A percentile compares a stretch with the other conserved stretches of the same genome.
phyloP scores from a whole-genome alignment of 2,888 invertebrate genomes.

The Ypsolopha sequella region DNA sequence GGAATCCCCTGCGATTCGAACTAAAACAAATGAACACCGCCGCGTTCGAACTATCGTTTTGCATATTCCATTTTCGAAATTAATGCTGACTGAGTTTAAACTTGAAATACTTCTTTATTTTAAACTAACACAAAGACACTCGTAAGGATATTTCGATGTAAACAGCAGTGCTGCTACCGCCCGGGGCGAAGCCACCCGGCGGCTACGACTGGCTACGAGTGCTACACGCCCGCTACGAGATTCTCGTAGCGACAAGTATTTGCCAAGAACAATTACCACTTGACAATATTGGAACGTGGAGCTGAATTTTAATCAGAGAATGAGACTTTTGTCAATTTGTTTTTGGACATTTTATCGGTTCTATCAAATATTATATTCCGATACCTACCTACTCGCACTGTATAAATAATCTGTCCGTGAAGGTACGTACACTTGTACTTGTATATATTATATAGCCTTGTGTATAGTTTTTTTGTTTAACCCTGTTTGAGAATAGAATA shows the following conservation, averaged over 20 bases:
- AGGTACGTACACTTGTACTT: too few relatives aligned
- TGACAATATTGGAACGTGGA: constrained; percentile 5
- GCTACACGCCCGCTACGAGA: background rate
- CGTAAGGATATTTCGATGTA: too few relatives aligned
- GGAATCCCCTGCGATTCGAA: background rate
- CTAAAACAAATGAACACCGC: background rate
- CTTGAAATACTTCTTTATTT: too few relatives aligned
- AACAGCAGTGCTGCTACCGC: background rate
- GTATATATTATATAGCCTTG: too few relatives aligned
- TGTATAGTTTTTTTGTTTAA: too few relatives aligned
- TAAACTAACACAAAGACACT: too few relatives aligned
- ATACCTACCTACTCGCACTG: too few relatives aligned
- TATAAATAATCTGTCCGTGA: too few relatives aligned
- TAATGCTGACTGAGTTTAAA: too few relatives aligned
- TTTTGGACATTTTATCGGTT: constrained; percentile 5
- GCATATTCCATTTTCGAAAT: too few relatives aligned
- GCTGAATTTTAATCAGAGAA: constrained; percentile 4
- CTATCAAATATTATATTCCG: constrained; percentile 5
- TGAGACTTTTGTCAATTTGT: background rate
- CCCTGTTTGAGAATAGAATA: too few relatives aligned
- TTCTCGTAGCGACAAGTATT: background rate
- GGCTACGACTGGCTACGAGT: background rate
- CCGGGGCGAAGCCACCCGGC: background rate
- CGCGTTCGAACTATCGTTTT: background rate
- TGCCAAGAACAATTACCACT: constrained; percentile 2